Percentiles rank a stretch among this genome's conserved stretches.
phyloP scores from a whole-genome alignment of 2,888 invertebrate species.

The Octonoba sinensis region DNA sequence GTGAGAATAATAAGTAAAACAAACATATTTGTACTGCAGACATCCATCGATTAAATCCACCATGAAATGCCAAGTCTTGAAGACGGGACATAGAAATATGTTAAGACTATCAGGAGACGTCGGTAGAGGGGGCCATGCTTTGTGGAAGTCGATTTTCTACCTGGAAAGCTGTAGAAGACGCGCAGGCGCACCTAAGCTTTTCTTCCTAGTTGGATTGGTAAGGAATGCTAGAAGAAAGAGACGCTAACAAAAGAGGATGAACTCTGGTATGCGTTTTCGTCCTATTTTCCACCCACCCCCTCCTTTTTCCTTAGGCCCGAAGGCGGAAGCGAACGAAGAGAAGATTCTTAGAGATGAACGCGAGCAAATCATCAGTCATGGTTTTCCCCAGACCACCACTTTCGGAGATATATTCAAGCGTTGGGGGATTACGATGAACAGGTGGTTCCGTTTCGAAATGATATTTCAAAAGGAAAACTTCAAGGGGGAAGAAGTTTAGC shows the following conservation, averaged over 20 bases:
- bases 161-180: not conserved
- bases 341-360: conserved; percentile 51
- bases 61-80: no score
- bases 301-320: conserved; percentile 20
- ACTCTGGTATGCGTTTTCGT: conserved; percentile 30
- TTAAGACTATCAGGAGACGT: conserved; percentile 13
- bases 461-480: conserved; percentile 60
- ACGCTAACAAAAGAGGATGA: conserved; percentile 54
- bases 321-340: conserved; percentile 25
- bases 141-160: conserved; percentile 20
- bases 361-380: conserved; percentile 61
- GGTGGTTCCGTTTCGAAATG: conserved; percentile 61
- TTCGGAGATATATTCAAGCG: conserved; percentile 61
- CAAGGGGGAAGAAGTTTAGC: conserved; percentile 1
- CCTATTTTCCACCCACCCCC: conserved; percentile 20
- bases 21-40: no score
- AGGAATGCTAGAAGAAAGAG: conserved; percentile 30
- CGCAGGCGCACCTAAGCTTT: conserved; percentile 24
- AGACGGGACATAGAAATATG: not conserved
- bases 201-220: conserved; percentile 32
- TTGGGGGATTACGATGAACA: conserved; percentile 60
- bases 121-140: conserved; percentile 3
- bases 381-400: conserved; percentile 63
- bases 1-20: no score
- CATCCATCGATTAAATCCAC: no score